phyloP scores from a whole-genome alignment of 2,113 vertebrate species.

The Lucifuga dentata region DNA sequence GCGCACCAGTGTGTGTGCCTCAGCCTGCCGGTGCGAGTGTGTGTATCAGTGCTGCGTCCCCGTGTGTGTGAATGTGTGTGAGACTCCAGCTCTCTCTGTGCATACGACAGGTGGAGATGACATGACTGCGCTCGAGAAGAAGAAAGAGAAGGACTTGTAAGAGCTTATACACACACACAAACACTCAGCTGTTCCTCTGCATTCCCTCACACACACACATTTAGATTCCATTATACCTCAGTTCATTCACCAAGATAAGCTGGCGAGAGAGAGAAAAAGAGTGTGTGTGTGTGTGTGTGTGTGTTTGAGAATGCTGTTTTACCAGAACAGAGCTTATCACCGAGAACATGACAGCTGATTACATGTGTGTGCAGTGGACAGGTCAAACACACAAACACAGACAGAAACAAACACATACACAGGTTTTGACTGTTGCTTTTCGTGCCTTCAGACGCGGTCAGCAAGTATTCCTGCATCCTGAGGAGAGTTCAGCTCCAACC shows the following conservation, averaged over 20 bases:
- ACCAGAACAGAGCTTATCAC: constrained; percentile 36
- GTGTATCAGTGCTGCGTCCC: constrained; percentile 53
- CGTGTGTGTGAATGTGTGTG: constrained; percentile 66
- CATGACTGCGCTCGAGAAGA: constrained; percentile 80
- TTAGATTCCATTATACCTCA: constrained; percentile 59
- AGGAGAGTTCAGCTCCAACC: constrained; percentile 74
- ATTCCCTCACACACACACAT: constrained; percentile 29
- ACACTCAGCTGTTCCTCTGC: not conserved
- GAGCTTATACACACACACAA: constrained; percentile 33
- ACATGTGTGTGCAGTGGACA: constrained; percentile 21
- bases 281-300: constrained; percentile 11
- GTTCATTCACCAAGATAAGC: constrained; percentile 41
- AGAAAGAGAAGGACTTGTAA: constrained; percentile 82
- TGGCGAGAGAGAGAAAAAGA: constrained; percentile 4
- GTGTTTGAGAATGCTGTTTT: constrained; percentile 24
- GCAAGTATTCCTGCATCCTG: constrained; percentile 80
- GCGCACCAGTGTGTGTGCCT: constrained; percentile 71
- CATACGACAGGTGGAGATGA: constrained; percentile 80
- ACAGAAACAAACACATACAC: not conserved
- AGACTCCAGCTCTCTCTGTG: constrained; percentile 71
- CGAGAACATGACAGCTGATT: constrained; percentile 46
- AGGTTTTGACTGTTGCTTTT: constrained; percentile 48
- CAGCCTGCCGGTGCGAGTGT: constrained; percentile 61
- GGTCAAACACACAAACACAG: constrained; percentile 6
- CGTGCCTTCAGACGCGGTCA: constrained; percentile 76